phyloP scores from a whole-genome alignment of 2,888 invertebrate species.

The Tenthredo livida region DNA sequence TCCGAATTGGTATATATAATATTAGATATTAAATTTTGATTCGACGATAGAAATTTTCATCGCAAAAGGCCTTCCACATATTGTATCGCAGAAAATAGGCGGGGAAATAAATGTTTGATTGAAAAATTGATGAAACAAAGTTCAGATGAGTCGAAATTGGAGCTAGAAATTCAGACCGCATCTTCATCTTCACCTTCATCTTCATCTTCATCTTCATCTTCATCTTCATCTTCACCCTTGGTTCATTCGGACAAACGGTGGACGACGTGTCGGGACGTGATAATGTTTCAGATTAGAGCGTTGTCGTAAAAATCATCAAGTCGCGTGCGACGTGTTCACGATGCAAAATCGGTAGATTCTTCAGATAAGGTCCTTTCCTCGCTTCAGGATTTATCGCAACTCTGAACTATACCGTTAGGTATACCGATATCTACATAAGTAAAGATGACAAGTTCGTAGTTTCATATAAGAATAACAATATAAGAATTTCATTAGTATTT shows the following conservation, averaged over 20 bases:
- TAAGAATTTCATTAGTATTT: no score
- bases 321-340: slow-evolving; percentile 36
- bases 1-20: no score
- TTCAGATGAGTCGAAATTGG: neutral
- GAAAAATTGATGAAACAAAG: neutral
- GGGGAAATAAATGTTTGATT: neutral
- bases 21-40: no score
- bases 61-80: neutral
- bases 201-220: neutral
- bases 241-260: neutral
- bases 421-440: neutral
- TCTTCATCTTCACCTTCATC: neutral
- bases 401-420: neutral
- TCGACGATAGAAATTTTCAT: neutral
- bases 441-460: neutral
- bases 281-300: slow-evolving; percentile 12
- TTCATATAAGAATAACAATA: no score
- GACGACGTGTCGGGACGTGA: slow-evolving; percentile 16
- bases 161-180: neutral
- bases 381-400: slow-evolving; percentile 25
- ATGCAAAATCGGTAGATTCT: slow-evolving; percentile 24
- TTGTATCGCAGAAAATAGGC: neutral
- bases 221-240: neutral
- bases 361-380: slow-evolving; percentile 37
- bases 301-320: neutral